A percentile compares a stretch with the other conserved stretches of the same genome.
Conservation (phyloP, 2,888 invertebrate species). For the Leuctra nigra region DNA sequence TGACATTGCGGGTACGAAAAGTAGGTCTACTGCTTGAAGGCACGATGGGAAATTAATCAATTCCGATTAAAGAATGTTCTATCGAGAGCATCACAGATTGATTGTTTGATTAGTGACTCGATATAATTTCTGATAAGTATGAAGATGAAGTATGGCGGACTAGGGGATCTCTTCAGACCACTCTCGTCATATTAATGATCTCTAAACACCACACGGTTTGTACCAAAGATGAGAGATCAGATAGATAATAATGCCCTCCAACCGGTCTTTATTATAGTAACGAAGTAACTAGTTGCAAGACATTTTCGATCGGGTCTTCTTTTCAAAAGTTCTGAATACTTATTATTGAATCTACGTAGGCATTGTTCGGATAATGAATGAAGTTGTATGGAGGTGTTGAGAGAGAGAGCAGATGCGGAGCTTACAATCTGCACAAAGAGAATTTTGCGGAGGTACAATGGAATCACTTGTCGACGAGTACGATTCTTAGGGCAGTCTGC, state of each 20-base stretch:
- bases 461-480: background rate
- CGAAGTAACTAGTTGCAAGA: background rate
- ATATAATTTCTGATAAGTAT: background rate
- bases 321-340: background rate
- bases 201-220: too few relatives aligned
- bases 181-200: background rate
- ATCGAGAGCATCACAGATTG: constrained; percentile 7
- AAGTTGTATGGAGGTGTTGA: background rate
- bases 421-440: background rate
- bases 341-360: background rate
- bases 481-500: background rate
- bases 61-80: constrained; percentile 1
- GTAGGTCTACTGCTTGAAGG: constrained; percentile 6
- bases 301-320: background rate
- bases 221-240: too few relatives aligned
- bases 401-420: background rate
- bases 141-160: background rate
- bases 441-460: background rate
- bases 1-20: background rate
- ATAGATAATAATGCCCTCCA: background rate
- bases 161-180: background rate
- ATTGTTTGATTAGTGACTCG: constrained; percentile 10
- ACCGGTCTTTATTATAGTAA: background rate
- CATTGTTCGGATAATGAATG: background rate
- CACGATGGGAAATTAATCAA: constrained; percentile 6